phyloP scores from a whole-genome alignment of 2,888 invertebrate genomes.

The Ichneumoninae sp. region DNA sequence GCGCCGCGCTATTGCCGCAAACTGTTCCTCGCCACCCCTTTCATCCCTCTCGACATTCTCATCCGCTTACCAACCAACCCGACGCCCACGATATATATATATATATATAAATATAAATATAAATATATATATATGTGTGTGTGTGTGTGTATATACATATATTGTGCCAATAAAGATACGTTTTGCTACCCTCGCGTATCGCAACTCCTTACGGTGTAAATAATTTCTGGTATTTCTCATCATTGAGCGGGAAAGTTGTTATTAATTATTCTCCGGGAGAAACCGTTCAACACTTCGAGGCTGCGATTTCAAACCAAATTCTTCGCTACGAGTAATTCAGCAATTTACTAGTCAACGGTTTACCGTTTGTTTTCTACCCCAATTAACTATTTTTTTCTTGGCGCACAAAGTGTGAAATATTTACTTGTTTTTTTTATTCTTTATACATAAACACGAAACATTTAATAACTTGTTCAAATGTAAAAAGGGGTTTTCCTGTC shows the following conservation, averaged over 20 bases:
- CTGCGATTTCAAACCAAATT: no score
- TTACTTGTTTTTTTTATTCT: no score
- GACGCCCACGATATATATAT: slow-evolving; percentile 11
- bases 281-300: no score
- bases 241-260: not conserved
- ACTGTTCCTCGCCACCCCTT: slow-evolving; percentile 60
- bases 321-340: no score
- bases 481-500: no score
- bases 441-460: no score
- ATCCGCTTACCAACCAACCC: slow-evolving; percentile 32
- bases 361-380: no score
- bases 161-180: not conserved
- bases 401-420: no score
- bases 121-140: not conserved
- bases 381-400: no score
- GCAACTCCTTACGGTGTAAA: slow-evolving; percentile 14
- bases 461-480: no score
- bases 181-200: slow-evolving; percentile 1
- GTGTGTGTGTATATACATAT: not conserved
- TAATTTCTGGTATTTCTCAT: slow-evolving; percentile 9
- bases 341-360: no score
- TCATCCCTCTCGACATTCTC: slow-evolving; percentile 54
- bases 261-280: not conserved
- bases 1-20: slow-evolving; percentile 76
- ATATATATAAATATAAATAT: not conserved